A percentile compares a stretch with the other conserved stretches of the same genome.
These are phyloP conservation scores for Propithecus coquereli DNA, from an alignment of 2,113 vertebrate genomes.

Conservation along the genomic window DNA sequence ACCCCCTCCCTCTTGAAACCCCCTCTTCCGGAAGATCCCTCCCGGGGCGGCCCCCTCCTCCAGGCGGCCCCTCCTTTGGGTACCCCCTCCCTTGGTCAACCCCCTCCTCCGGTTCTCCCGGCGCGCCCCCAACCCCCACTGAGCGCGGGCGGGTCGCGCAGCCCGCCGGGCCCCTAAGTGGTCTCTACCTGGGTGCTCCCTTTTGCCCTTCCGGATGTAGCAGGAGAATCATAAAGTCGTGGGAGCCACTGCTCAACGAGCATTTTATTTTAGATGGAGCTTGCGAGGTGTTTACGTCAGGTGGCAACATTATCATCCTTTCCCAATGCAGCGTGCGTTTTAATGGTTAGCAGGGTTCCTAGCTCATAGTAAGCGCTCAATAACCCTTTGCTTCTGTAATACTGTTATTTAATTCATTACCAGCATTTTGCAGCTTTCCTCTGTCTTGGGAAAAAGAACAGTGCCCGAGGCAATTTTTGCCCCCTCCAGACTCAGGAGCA, in stretches of 20 bases:
- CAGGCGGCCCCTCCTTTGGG: too few relatives aligned
- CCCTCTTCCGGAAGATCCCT: not conserved
- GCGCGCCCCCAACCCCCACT: not conserved
- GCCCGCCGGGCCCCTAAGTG: not conserved
- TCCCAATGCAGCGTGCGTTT: fast-evolving
- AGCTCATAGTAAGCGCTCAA: not conserved
- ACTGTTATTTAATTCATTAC: not conserved
- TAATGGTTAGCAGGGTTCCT: not conserved
- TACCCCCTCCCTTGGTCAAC: fast-evolving
- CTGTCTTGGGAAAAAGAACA: not conserved
- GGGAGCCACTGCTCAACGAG: not conserved
- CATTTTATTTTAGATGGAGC: not conserved
- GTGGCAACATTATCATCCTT: not conserved
- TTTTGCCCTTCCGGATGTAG: not conserved
- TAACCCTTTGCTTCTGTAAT: not conserved
- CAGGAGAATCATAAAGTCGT: not conserved
- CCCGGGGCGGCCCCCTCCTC: too few relatives aligned
- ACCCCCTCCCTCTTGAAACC: too few relatives aligned
- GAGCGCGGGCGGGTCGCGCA: not conserved
- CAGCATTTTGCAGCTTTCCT: not conserved
- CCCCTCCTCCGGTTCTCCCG: too few relatives aligned
- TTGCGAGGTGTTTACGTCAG: not conserved
- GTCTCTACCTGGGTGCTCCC: not conserved
- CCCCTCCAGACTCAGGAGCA: slow-evolving; percentile 60
- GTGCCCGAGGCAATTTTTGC: not conserved